Base-by-base conservation (phyloP, 1,140 invertebrate genomes). In the Stratiolaelaps scimitus region DNA sequence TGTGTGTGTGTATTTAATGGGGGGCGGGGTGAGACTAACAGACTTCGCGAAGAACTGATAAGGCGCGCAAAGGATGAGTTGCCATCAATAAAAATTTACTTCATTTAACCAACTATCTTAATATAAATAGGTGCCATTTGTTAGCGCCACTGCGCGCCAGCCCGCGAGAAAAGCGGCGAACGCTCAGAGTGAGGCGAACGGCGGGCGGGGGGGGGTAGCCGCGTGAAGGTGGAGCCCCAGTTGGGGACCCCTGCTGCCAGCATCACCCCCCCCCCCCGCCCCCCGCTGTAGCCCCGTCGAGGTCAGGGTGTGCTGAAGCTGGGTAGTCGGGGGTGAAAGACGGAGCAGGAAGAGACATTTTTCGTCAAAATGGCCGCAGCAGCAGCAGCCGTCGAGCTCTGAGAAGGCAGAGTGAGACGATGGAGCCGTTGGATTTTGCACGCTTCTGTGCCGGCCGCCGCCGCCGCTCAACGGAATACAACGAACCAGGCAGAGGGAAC, bases 21-120 rank as follows among this genome's bases (percentile, higher is more conserved):
- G n/a, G n/a, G n/a, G n/a, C n/a, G 34, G 10, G 34, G 10, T 6
- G 10, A 40, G 34, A 40, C 34, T 40, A 40, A 10, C 34, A 40
- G 34, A 40, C 34, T 40, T 40, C 34, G 10, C 10, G 34, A 40
- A 60, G 53, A 26, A 60, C 53, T 60, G 53, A 60, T 60, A 60
- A 60, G 53, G 53, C 53, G 53, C 34, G 34, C 53, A 26, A 60
- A 29, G 23, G 17, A 60, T 60, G 53, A 60, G 53, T 60, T 26
- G 53, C 53, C 53, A 60, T 60, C 53, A 60, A 60, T 60, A 60
- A 60, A 60, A 60, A 60, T 60, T 60, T 60, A 60, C 53, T 60
- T 60, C 53, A 60, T 60, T 60, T 60, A 60, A 60, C 53, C 53
- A 60, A 60, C 53, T 60, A 60, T 60, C 53, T 60, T 60, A 60